Base-by-base conservation (phyloP, 2,888 invertebrate genomes). In the Cylloceria caligata region DNA sequence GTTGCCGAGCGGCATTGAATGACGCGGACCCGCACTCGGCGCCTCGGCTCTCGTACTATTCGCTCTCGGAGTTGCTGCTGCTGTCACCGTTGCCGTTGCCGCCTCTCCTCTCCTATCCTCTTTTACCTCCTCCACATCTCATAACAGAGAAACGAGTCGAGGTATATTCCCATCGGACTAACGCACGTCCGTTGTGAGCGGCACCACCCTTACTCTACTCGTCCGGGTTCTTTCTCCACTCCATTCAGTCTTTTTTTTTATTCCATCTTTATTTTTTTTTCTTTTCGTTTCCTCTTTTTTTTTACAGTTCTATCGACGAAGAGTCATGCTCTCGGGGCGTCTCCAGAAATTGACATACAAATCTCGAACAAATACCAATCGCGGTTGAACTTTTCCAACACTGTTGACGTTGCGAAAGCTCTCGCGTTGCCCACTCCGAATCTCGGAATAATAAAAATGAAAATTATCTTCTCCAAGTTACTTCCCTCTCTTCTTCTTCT, bases 101-200 rank as follows among this genome's bases (percentile, higher is more conserved):
- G 27, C 57, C 45, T 36, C 72, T 72, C 11, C 47, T 27, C 64
- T 30, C 24, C 34, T 19, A 45, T 45, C 21, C 60, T 47, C 34
- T 68, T 47, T 68, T 71, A 57, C 71, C 45, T 68, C 36, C 65
- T 13, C 55, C 30, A 45, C 57, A 72, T 82, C 72, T 72, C 68
- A 68, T 76, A 83, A 82, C 79, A 64, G 72, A 69, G 69, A 67
- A 73, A 69, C 55, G 62, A 72, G 39, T 80, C 79, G 62, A 76
- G 67, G 62, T 74, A 80, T 79, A 80, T 79, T 80, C 79, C 83
- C 68, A 69, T 74, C 74, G 62, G 81, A 74, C 78, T 71, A 82
- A 78, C 78, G 74, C 69, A 42, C 72, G 75, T 79, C 78, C 72
- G 75, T 62, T 79, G 52, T 55, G 49, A 65, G 42, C 75, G 45